Evolutionary conservation across 2,888 invertebrate species (phyloP).

Genomic region (Chalcis sispes): DNA sequence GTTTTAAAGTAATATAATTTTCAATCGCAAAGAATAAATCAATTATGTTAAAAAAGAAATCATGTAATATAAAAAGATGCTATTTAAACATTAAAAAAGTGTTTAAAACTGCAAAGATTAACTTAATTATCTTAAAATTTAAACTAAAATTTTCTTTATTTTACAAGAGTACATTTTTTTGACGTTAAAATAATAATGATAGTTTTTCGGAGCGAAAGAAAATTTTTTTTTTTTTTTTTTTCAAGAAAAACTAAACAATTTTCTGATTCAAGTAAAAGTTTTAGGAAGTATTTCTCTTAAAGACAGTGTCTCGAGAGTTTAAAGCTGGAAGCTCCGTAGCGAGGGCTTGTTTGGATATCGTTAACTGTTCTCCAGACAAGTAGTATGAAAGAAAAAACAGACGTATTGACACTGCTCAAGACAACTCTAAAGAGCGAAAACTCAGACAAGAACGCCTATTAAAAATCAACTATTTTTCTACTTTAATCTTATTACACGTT

Average conservation of each 20-base stretch:
- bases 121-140: too few relatives aligned
- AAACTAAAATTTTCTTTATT: too few relatives aligned
- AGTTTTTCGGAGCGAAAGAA: background rate
- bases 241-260: slow-evolving; percentile 18
- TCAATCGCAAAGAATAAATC: too few relatives aligned
- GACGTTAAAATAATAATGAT: background rate
- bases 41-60: too few relatives aligned
- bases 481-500: slow-evolving; percentile 31
- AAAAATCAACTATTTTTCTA: slow-evolving; percentile 41
- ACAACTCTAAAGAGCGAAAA: slow-evolving; percentile 53
- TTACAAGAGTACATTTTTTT: too few relatives aligned
- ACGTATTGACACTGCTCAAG: slow-evolving; percentile 46
- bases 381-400: slow-evolving; percentile 51
- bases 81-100: too few relatives aligned
- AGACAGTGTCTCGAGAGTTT: slow-evolving; percentile 50
- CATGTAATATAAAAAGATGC: too few relatives aligned
- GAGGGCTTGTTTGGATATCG: slow-evolving; percentile 70
- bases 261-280: slow-evolving; percentile 15
- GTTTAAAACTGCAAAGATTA: too few relatives aligned
- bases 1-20: too few relatives aligned
- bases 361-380: slow-evolving; percentile 67
- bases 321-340: slow-evolving; percentile 56
- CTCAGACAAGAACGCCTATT: slow-evolving; percentile 58
- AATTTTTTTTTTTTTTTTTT: background rate
- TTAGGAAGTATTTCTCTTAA: slow-evolving; percentile 40